A percentile compares a stretch with the other conserved stretches of the same genome.
Conservation (phyloP, 2,113 vertebrate species). For the Australoheros scitulus region DNA sequence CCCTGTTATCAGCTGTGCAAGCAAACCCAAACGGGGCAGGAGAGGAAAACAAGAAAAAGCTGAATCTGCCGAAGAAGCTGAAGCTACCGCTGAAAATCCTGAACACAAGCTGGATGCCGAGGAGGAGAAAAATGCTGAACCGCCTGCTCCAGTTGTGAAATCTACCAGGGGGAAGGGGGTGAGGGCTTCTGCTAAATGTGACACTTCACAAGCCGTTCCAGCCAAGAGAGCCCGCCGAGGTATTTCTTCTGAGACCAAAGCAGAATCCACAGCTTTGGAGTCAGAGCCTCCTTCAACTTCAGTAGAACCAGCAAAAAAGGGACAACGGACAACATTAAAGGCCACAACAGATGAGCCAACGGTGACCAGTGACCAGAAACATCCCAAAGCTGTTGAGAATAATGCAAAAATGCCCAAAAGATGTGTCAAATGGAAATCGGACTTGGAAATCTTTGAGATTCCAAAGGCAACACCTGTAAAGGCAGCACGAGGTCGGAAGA, state of each 20-base stretch:
- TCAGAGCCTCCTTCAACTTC: not conserved
- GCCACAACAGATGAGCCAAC: not conserved
- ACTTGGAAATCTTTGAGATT: slow-evolving; percentile 36
- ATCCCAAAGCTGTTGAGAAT: not conserved
- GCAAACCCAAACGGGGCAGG: slow-evolving; percentile 51
- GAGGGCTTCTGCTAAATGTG: slow-evolving; percentile 25
- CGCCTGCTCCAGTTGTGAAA: slow-evolving; percentile 22
- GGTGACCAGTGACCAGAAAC: not conserved
- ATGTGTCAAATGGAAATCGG: slow-evolving; percentile 53
- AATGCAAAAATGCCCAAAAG: slow-evolving; percentile 35
- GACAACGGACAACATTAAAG: slow-evolving; percentile 37
- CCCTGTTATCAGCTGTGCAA: not conserved
- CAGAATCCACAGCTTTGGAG: slow-evolving; percentile 3
- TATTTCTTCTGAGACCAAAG: not conserved
- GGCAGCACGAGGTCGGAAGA: slow-evolving; percentile 42
- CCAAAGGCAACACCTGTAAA: slow-evolving; percentile 36
- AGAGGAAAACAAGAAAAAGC: slow-evolving; percentile 6
- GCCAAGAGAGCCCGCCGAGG: slow-evolving; percentile 57
- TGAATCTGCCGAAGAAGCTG: not conserved
- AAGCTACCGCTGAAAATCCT: not conserved
- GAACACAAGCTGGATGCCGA: not conserved
- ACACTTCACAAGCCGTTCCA: slow-evolving; percentile 15
- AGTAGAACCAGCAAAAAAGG: slow-evolving; percentile 38
- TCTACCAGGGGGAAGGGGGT: slow-evolving; percentile 28
- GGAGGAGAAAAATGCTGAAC: not conserved